Percentiles rank a stretch among this genome's conserved stretches.
phyloP scores from a whole-genome alignment of 35 echinoderm and acorn worm genomes.

The Strongylocentrotus purpuratus region DNA sequence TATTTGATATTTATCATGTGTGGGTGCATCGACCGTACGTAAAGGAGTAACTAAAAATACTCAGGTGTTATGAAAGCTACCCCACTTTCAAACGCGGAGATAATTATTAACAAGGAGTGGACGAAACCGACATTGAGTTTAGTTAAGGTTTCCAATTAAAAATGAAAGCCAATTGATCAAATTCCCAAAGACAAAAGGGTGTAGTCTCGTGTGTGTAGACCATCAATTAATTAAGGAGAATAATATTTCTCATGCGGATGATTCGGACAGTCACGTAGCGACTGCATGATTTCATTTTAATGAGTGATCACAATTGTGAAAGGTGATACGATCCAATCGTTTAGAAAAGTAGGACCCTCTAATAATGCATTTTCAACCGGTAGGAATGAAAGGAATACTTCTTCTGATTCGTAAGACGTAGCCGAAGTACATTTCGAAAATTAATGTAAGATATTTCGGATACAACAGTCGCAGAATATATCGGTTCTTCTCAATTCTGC shows the following conservation, averaged over 20 bases:
- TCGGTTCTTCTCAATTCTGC: too few relatives aligned
- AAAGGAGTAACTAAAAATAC: neutral
- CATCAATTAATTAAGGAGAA: constrained; percentile 2
- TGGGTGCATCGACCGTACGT: neutral
- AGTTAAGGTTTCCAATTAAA: constrained; percentile 5
- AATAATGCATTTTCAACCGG: too few relatives aligned
- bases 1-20: neutral
- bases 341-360: neutral
- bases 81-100: neutral
- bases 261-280: neutral
- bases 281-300: neutral
- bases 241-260: neutral
- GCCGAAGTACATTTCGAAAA: too few relatives aligned
- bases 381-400: too few relatives aligned
- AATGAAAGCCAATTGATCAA: neutral
- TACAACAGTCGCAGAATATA: too few relatives aligned
- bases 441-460: too few relatives aligned
- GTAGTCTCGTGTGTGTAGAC: neutral
- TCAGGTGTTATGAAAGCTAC: neutral
- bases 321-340: neutral
- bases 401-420: too few relatives aligned
- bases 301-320: neutral
- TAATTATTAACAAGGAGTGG: neutral
- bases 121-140: neutral
- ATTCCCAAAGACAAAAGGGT: constrained; percentile 10